Evolutionary conservation across 2,113 vertebrate species (phyloP).

Genomic region (Callipepla californica): DNA sequence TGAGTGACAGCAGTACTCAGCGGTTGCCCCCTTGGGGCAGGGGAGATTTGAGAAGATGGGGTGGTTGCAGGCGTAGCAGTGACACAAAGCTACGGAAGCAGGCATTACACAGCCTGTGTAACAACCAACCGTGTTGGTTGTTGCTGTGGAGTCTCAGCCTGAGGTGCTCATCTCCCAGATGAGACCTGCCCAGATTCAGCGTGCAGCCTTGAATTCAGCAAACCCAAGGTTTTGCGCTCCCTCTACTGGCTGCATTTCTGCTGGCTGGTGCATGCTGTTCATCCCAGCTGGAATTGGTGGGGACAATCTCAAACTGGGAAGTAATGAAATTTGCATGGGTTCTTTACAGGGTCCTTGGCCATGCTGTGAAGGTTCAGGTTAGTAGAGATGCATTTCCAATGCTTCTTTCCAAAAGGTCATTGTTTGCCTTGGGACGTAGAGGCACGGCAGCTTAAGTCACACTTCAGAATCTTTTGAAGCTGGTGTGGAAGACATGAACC

Average conservation of each 20-base stretch:
- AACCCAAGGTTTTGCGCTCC: constrained; percentile 51
- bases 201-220: not conserved
- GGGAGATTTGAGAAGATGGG: accelerated
- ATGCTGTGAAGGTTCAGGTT: not conserved
- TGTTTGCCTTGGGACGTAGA: constrained; percentile 12
- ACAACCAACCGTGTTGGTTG: not conserved
- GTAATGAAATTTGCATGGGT: not conserved
- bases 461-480: not conserved
- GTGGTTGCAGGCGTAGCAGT: not conserved
- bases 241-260: constrained; percentile 43
- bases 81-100: not conserved
- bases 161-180: not conserved
- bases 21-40: not conserved
- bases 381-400: not conserved
- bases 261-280: not conserved
- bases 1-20: not conserved
- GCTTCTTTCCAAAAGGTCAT: not conserved
- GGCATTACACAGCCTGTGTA: not conserved
- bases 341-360: not conserved
- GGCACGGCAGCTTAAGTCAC: not conserved
- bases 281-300: not conserved
- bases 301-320: constrained; percentile 28
- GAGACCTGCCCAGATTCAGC: not conserved
- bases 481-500: not conserved
- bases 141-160: not conserved